Conservation (phyloP, 2,113 vertebrate genomes). For the Recurvirostra avosetta region DNA sequence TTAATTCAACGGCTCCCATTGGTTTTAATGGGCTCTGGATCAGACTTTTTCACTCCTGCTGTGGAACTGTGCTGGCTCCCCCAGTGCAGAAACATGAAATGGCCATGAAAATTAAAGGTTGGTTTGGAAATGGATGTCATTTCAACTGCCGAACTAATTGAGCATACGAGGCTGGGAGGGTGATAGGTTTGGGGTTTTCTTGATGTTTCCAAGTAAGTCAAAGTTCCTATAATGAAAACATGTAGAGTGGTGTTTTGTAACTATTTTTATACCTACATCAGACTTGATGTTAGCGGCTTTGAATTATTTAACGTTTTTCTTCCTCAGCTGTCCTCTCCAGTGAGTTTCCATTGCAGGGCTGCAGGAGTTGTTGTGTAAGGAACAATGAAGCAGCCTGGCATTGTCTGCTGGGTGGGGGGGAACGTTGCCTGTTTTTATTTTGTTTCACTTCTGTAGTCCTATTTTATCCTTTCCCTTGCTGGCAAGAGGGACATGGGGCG, state of each 20-base stretch:
- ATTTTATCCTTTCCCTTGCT: constrained; percentile 12
- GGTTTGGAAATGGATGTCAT: constrained; percentile 56
- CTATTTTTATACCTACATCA: constrained; percentile 80
- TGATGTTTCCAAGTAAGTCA: constrained; percentile 42
- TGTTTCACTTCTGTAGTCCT: background rate
- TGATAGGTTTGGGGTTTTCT: background rate
- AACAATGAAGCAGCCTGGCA: constrained; percentile 38
- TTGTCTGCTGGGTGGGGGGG: background rate
- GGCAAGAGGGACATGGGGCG: background rate
- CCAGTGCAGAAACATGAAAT: background rate
- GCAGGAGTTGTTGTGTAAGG: constrained; percentile 33
- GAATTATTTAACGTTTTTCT: constrained; percentile 80
- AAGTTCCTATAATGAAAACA: constrained; percentile 69
- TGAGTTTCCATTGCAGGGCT: constrained; percentile 43
- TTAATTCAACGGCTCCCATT: constrained; percentile 37
- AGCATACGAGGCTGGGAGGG: background rate
- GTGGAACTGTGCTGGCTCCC: background rate
- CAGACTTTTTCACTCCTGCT: constrained; percentile 21
- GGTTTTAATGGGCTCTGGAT: constrained; percentile 45
- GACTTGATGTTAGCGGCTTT: constrained; percentile 74
- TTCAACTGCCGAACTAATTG: constrained; percentile 36
- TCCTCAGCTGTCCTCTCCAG: constrained; percentile 71
- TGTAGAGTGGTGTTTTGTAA: constrained; percentile 62
- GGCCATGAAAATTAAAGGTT: constrained; percentile 44
- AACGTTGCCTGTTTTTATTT: background rate